phyloP scores from a whole-genome alignment of 2,113 vertebrate species.

The Montifringilla adamsi region DNA sequence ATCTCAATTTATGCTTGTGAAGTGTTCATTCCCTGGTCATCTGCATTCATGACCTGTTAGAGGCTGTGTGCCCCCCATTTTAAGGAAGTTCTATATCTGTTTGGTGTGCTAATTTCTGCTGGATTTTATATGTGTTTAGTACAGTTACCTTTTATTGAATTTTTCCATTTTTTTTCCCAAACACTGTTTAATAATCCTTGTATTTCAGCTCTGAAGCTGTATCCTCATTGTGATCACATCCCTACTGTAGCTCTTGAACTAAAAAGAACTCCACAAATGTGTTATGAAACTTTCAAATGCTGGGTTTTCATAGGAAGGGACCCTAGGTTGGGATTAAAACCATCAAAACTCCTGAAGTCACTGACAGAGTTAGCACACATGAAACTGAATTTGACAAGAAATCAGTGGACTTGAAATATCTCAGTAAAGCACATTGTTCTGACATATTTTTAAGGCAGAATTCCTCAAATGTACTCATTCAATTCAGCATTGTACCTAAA shows the following conservation, averaged over 20 bases:
- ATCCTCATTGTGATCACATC: background rate
- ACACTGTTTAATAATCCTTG: background rate
- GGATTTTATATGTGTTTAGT: background rate
- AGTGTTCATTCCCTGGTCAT: background rate
- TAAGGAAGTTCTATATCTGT: background rate
- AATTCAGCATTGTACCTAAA: background rate
- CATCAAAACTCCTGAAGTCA: background rate
- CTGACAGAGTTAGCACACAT: background rate
- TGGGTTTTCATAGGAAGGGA: background rate
- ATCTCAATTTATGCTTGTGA: background rate
- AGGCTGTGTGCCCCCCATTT: background rate
- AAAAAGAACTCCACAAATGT: accelerated
- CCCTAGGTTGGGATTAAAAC: background rate
- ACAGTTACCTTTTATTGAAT: background rate
- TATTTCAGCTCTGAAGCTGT: background rate
- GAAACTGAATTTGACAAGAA: background rate
- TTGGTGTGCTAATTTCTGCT: background rate
- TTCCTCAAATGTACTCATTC: background rate
- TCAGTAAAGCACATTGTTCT: background rate
- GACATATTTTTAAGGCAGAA: background rate
- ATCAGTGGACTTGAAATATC: background rate
- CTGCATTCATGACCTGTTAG: background rate
- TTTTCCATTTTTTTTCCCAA: background rate
- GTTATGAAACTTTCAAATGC: background rate
- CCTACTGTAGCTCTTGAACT: background rate